phyloP scores from a whole-genome alignment of 1,140 invertebrate genomes.

The Anoplolepis gracilipes region DNA sequence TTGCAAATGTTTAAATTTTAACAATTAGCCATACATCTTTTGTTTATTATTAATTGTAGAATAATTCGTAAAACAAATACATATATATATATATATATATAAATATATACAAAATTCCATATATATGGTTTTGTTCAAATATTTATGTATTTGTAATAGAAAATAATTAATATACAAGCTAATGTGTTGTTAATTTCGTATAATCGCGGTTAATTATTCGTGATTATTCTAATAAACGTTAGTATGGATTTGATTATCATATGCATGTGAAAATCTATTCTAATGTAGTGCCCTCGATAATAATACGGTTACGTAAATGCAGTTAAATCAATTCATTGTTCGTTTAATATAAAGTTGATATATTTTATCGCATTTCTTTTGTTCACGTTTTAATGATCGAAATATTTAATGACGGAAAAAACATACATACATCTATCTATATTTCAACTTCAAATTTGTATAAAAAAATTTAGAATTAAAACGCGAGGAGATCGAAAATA shows the following conservation, averaged over 20 bases:
- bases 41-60: background rate
- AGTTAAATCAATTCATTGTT: background rate
- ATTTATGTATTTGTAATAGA: background rate
- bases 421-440: too few relatives aligned
- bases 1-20: slow-evolving; percentile 11
- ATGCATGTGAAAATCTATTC: background rate
- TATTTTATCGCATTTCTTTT: background rate
- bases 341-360: background rate
- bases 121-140: background rate
- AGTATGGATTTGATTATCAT: slow-evolving; percentile 39
- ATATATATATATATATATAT: background rate
- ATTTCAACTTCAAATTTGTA: background rate
- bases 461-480: background rate
- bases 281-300: background rate
- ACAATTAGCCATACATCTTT: background rate
- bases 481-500: background rate
- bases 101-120: background rate
- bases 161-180: slow-evolving; percentile 25
- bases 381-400: background rate
- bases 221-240: slow-evolving; percentile 45
- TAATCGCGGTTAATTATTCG: slow-evolving; percentile 35
- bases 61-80: background rate
- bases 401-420: background rate
- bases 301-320: slow-evolving; percentile 3
- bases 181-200: slow-evolving; percentile 21